Evolutionary conservation across 2,797 vertebrate species (phyloP), one percentile per base, ranked within the genome.

Genomic region (Chiloscyllium punctatum): DNA sequence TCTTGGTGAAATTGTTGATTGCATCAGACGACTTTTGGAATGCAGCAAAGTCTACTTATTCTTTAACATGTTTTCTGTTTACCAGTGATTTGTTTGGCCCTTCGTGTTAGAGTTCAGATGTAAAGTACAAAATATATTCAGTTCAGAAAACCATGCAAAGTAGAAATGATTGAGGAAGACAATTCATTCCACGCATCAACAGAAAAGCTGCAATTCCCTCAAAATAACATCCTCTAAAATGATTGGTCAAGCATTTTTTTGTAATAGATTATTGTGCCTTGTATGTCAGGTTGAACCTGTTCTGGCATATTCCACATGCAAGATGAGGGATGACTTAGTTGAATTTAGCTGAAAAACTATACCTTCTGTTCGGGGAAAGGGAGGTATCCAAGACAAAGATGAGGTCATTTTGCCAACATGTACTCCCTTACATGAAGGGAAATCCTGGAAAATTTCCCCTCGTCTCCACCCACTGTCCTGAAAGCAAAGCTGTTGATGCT

Each of bases 1-100:
- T 71, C 94, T 77, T 33, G 4, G 71, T 48, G 51, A 95, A 53
- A 57, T 77, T n/a, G 48, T 48, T 95, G 94, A 95, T 95, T 77
- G 71, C 74, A n/a, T 77, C 48, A 3, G 18, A 74, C 71, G 69
- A n/a, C 72, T 74, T 95, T 77, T 48, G n/a, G 5, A 95, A 71
- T 16, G 69, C 25, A 53, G 23, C 48, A 53, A 16, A 53, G 27
- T 18, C 53, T 77, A 95, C 33, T 95, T 77, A 95, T 95, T 77
- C 42, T 48, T 15, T 5, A 21, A 37, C 11, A 53, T 1, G 69
- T 72, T 16, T 94, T 94, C 42, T 74, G 30, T 74, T 94, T 74
- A 48, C 71, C 74, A 5, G 27, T 27, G 33, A 0, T 33, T 16
- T 42, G 90, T 13, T 51, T 94, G n/a, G 42, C 69, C 37, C 23